Evolutionary conservation across 2,888 invertebrate species (phyloP), one percentile per base, ranked within the genome.

Genomic region (Pheosia tremula): DNA sequence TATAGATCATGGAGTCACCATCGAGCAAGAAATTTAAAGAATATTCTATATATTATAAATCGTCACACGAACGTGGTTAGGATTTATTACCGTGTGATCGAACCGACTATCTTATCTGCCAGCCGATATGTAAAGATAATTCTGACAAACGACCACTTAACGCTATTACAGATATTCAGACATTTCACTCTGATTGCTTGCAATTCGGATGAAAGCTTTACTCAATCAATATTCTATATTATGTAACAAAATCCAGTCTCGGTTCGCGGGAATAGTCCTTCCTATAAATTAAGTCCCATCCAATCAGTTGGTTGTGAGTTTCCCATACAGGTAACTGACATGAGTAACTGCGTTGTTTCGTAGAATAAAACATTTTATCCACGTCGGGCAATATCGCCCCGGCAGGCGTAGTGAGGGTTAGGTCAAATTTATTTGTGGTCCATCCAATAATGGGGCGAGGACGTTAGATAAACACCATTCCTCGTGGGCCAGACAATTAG

Each of bases 141-240:
- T 61, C 50, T n/a, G 62, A 57, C 71, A 74, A 74, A 80, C 58
- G 67, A 69, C 66, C 82, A 81, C 78, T 83, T 75, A 74, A 74
- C 77, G 67, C 66, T 74, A 74, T 83, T 76, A 77, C 66, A 68
- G 69, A 76, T 79, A 79, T 68, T 70, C 67, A 54, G 49, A 70
- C 72, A 80, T 74, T 69, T 63, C 24, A 60, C 64, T 67, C 62
- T 76, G 78, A 83, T 82, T 78, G 70, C 63, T 58, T 67, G 57
- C 64, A 66, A 64, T 68, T 65, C 53, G 58, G 52, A 50, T 39
- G 13, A n/a, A 60, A 57, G 47, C 11, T 56, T 39, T 54, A 9
- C 41, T 10, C 10, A 41, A 13, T 38, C 41, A 36, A n/a, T 10
- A 6, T 24, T 37, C 5, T 5, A n/a, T n/a, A 37, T n/a, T 39